phyloP scores from a whole-genome alignment of 2,888 invertebrate genomes.

The Orthosia cruda region DNA sequence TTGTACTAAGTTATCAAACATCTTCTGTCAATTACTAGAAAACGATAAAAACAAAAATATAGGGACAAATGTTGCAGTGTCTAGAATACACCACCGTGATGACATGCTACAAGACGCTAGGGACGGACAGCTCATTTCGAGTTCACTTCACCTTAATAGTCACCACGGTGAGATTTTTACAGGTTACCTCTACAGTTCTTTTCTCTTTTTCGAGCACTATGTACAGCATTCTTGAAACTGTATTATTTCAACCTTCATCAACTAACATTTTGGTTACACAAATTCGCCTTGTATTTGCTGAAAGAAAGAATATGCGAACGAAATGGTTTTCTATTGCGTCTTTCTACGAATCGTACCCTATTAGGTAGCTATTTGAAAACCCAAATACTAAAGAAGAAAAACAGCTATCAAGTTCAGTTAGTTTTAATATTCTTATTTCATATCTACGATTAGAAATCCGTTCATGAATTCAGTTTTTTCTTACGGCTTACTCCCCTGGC shows the following conservation, averaged over 20 bases:
- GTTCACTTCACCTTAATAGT: too few species aligned
- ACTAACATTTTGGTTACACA: constrained; percentile 2
- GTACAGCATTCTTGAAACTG: constrained; percentile 8
- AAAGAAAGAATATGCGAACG: not conserved
- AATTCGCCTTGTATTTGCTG: constrained; percentile 17
- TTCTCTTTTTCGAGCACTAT: constrained; percentile 2
- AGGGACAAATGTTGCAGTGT: not conserved
- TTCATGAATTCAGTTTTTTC: too few species aligned
- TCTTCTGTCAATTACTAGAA: not conserved
- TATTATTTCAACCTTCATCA: constrained; percentile 12
- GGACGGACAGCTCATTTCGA: too few species aligned
- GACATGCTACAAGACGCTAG: too few species aligned
- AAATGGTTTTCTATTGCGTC: not conserved
- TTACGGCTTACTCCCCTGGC: too few species aligned
- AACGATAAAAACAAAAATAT: not conserved
- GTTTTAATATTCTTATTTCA: too few species aligned
- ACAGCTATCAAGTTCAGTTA: too few species aligned
- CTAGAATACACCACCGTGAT: too few species aligned
- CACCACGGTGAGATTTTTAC: too few species aligned
- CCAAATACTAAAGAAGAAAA: not conserved
- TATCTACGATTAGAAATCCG: not conserved
- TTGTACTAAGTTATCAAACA: too few species aligned
- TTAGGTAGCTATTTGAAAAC: not conserved
- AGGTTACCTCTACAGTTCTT: not conserved
- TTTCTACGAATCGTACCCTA: not conserved